These are phyloP conservation scores for Parelbella ahira DNA, from an alignment of 2,888 invertebrate species.

Conservation along the genomic window DNA sequence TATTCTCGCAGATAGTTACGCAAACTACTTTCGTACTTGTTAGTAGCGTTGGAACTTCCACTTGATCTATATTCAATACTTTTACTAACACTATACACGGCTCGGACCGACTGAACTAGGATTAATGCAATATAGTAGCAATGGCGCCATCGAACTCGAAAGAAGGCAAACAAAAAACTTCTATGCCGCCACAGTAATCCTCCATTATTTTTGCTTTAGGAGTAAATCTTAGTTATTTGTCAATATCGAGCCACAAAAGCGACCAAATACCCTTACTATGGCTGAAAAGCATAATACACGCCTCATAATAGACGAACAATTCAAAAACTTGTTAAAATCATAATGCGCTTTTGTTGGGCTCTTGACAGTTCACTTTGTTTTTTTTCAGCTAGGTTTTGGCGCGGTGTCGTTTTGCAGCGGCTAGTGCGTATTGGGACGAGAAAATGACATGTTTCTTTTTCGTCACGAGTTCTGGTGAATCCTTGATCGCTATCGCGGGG, in stretches of 20 bases:
- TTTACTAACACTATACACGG: constrained; percentile 47
- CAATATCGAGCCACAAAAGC: constrained; percentile 78
- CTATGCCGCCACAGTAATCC: constrained; percentile 64
- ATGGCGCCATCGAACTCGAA: constrained; percentile 64
- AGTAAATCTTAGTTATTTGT: constrained; percentile 79
- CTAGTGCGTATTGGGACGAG: constrained; percentile 41
- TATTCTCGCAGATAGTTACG: constrained; percentile 54
- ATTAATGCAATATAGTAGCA: constrained; percentile 66
- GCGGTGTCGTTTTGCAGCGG: constrained; percentile 58
- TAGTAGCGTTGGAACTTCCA: constrained; percentile 58
- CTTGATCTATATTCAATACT: constrained; percentile 65
- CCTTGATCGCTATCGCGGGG: constrained; percentile 66
- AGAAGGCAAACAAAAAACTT: constrained; percentile 50
- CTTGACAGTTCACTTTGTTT: constrained; percentile 67
- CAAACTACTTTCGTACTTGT: constrained; percentile 53
- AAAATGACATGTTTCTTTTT: constrained; percentile 58
- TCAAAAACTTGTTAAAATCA: constrained; percentile 76
- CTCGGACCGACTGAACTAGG: constrained; percentile 42
- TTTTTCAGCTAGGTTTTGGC: constrained; percentile 42
- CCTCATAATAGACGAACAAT: constrained; percentile 75
- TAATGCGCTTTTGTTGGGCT: constrained; percentile 73
- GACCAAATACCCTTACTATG: constrained; percentile 76
- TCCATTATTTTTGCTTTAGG: constrained; percentile 68
- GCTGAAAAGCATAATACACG: constrained; percentile 74
- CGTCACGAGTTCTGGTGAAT: constrained; percentile 57